Conservation (phyloP, 2,888 invertebrate genomes). For the Eubasilissa splendida region DNA sequence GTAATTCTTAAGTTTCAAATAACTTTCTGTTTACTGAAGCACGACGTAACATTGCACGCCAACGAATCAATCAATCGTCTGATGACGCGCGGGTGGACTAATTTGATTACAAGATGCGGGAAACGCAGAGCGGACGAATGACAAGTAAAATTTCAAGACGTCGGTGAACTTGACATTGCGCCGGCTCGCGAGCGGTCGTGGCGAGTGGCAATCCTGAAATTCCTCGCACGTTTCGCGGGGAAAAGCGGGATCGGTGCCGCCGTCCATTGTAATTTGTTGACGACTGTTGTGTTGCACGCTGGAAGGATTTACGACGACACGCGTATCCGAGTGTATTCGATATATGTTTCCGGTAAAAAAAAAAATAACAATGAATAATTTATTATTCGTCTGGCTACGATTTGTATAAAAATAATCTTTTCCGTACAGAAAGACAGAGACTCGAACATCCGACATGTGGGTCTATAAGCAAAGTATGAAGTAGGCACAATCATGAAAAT, state of each 20-base stretch:
- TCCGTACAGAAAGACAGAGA: no score
- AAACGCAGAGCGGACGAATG: neutral
- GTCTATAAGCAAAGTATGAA: no score
- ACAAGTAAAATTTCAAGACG: neutral
- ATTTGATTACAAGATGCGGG: neutral
- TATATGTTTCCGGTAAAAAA: neutral
- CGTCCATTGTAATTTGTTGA: neutral
- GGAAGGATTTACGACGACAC: neutral
- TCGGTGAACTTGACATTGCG: neutral
- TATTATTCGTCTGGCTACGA: no score
- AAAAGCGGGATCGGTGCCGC: neutral
- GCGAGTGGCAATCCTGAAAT: constrained; percentile 4
- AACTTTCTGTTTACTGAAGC: no score
- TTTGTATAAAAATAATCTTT: no score
- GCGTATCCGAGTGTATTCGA: neutral
- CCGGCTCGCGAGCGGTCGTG: neutral
- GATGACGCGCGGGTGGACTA: neutral
- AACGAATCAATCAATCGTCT: no score
- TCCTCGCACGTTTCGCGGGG: constrained; percentile 2
- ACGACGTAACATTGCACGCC: no score
- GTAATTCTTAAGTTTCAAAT: no score
- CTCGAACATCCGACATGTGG: no score
- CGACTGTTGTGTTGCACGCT: neutral
- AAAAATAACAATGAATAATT: neutral
- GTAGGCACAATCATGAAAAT: no score